Evolutionary conservation across 2,888 invertebrate species (phyloP), one percentile per base, ranked within the genome.

Genomic region (Pocota personata): DNA sequence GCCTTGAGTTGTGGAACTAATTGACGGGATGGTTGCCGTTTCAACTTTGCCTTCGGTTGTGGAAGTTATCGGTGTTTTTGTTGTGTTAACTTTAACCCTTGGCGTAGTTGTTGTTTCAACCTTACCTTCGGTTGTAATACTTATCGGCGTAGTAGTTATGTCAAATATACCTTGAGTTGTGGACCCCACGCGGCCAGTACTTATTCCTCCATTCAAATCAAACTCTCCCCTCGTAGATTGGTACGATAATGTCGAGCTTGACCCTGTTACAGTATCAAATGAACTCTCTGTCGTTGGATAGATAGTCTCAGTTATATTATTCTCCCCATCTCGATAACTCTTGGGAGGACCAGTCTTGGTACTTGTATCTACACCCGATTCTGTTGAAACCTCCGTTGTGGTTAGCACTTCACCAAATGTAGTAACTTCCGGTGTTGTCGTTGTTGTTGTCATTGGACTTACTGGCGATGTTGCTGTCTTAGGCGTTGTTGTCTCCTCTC

Each of bases 251-350:
- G 86, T 72, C 16, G 80, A 60, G 27, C 86, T 80, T 8, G 72
- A 57, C n/a, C 35, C 52, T 10, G 62, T 71, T 2, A 62, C 55
- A 5, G 71, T 46, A n/a, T 69, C 73, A 32, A 79, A 62, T 19
- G 83, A 46, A 37, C 79, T 80, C 12, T 73, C 71, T 7, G 87
- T 88, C 46, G 82, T 24, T 12, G 76, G 35, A 12, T 73, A 67
- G 6, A 88, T 88, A 21, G 89, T 87, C 87, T 90, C 91, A 21
- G 92, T 92, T 66, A 91, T 92, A 87, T 92, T 92, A 87, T 92
- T 92, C 64, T 92, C 92, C 77, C 92, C 92, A 89, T 92, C 92
- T n/a, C 92, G 90, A 87, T 92, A 92, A 43, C 91, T 90, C 78
- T 91, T 92, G 0, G 92, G 90, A 30, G 90, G 90, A 12, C 91